Evolutionary conservation across 2,113 vertebrate genomes (phyloP).

Genomic region (Pterocles orientalis): DNA sequence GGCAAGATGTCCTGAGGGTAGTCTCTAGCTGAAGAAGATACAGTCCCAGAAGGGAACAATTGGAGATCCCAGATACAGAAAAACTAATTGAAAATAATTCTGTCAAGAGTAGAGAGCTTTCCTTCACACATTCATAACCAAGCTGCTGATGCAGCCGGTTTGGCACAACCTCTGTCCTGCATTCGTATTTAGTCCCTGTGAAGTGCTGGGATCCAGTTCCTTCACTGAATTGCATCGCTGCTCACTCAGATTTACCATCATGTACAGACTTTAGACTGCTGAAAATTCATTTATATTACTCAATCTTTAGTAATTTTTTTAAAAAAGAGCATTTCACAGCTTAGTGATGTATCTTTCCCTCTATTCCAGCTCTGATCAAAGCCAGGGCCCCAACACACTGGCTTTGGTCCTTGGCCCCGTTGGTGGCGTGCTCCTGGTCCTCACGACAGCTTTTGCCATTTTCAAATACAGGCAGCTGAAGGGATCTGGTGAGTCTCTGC

Average conservation of each 20-base stretch:
- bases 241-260: neutral
- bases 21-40: neutral
- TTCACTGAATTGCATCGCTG: fast-evolving
- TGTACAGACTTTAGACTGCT: neutral
- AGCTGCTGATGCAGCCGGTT: neutral
- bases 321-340: neutral
- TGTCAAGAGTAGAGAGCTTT: neutral
- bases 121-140: neutral
- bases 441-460: neutral
- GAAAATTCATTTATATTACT: fast-evolving
- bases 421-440: slow-evolving; percentile 39
- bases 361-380: slow-evolving; percentile 41
- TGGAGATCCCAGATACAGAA: neutral
- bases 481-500: slow-evolving; percentile 73
- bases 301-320: neutral
- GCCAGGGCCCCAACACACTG: neutral
- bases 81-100: neutral
- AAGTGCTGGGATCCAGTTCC: neutral
- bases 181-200: neutral
- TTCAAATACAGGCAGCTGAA: slow-evolving; percentile 62
- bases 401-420: neutral
- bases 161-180: neutral
- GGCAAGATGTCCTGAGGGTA: neutral
- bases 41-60: neutral
- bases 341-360: neutral